Percentiles rank a stretch among this genome's conserved stretches.
These are phyloP conservation scores for Psittacula echo DNA, from an alignment of 2,797 vertebrate genomes.

Conservation along the genomic window DNA sequence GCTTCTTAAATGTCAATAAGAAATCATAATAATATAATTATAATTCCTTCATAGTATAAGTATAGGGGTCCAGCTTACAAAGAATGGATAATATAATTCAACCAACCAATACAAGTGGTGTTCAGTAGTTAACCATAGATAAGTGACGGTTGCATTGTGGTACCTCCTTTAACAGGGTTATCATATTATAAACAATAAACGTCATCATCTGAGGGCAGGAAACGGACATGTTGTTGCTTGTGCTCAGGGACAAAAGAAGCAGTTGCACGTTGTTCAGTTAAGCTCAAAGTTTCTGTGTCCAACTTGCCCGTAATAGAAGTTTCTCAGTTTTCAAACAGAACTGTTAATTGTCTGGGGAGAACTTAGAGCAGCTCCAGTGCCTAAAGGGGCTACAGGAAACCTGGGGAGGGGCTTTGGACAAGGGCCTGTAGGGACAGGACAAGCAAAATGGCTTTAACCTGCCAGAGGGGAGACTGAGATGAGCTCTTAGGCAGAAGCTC, in stretches of 20 bases:
- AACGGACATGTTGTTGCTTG: not conserved
- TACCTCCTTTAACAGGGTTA: not conserved
- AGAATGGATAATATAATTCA: not conserved
- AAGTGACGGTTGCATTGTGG: not conserved
- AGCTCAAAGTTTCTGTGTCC: not conserved
- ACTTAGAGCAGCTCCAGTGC: not conserved
- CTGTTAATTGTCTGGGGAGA: not conserved
- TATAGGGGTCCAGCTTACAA: not conserved
- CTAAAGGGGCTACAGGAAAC: not conserved
- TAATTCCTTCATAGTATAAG: not conserved
- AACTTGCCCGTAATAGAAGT: not conserved
- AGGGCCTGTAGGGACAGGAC: not conserved
- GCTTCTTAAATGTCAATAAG: accelerated
- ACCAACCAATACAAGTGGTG: not conserved
- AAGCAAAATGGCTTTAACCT: no score
- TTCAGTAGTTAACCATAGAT: not conserved
- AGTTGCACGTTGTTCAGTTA: not conserved
- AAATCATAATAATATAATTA: not conserved
- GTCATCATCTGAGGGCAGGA: not conserved
- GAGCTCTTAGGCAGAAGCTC: no score
- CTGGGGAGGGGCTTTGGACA: not conserved
- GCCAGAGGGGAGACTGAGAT: no score
- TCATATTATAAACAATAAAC: not conserved
- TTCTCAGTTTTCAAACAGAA: not conserved
- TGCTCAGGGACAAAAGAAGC: not conserved